A percentile compares a stretch with the other conserved stretches of the same genome.
These are phyloP conservation scores for Castor canadensis DNA, from an alignment of 2,113 vertebrate species.

Conservation along the genomic window DNA sequence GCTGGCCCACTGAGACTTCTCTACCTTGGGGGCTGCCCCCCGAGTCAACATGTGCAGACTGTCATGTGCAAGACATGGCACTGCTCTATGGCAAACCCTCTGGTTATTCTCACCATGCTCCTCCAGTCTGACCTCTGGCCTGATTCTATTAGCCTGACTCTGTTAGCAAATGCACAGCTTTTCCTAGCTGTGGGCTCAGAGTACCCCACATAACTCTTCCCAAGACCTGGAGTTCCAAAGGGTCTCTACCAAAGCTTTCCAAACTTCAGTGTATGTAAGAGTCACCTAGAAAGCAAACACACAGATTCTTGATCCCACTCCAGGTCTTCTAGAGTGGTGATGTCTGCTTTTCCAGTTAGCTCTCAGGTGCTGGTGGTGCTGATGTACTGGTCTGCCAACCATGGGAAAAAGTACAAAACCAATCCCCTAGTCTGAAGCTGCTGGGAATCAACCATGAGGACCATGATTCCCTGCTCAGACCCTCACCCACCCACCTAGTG, in stretches of 20 bases:
- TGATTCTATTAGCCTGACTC: not conserved
- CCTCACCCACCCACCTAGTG: not conserved
- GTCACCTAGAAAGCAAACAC: not conserved
- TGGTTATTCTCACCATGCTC: not conserved
- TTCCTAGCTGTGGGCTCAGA: not conserved
- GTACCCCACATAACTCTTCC: not conserved
- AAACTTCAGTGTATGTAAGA: not conserved
- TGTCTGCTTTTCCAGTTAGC: not conserved
- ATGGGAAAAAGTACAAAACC: not conserved
- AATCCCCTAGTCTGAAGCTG: not conserved
- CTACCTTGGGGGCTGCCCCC: not conserved
- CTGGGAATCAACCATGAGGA: not conserved
- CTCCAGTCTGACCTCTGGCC: not conserved
- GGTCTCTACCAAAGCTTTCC: not conserved
- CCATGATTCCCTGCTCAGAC: not conserved
- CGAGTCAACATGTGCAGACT: not conserved
- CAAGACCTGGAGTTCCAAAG: not conserved
- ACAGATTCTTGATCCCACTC: not conserved
- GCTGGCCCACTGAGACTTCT: not conserved
- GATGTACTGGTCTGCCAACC: fast-evolving
- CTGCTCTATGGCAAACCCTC: not conserved
- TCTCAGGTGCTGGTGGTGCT: not conserved
- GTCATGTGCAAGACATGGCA: not conserved
- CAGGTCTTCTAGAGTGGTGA: not conserved
- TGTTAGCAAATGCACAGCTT: not conserved